phyloP scores from a whole-genome alignment of 2,888 invertebrate genomes.

The Cenopis cana region DNA sequence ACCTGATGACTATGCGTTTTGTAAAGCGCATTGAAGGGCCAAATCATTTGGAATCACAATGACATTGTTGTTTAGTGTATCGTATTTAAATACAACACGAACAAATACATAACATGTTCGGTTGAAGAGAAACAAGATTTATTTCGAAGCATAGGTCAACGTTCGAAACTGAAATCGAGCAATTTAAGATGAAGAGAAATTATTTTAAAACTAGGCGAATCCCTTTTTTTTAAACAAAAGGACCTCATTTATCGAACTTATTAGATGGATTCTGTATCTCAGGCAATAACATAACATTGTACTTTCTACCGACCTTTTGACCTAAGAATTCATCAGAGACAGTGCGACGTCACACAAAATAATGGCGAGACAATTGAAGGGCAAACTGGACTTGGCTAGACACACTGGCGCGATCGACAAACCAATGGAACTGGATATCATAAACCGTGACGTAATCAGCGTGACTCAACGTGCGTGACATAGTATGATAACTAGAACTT shows the following conservation, averaged over 20 bases:
- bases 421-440: constrained; percentile 33
- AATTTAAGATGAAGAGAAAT: neutral
- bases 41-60: constrained; percentile 37
- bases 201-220: neutral
- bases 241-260: too few species aligned
- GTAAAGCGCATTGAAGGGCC: constrained; percentile 35
- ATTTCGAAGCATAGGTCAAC: neutral
- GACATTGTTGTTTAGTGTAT: constrained; percentile 26
- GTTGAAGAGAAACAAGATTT: neutral
- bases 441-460: constrained; percentile 26
- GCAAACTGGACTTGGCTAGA: constrained; percentile 30
- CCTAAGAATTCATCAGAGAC: neutral
- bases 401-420: constrained; percentile 24
- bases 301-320: neutral
- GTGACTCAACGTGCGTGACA: constrained; percentile 20
- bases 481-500: constrained; percentile 27
- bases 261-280: too few species aligned
- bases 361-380: constrained; percentile 20
- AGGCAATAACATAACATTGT: neutral
- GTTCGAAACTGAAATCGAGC: neutral
- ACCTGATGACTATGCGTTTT: constrained; percentile 41
- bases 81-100: constrained; percentile 7
- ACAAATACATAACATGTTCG: neutral
- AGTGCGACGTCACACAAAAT: neutral
- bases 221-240: neutral